Percentiles rank a stretch among this genome's conserved stretches.
Conservation (phyloP, 2,113 vertebrate genomes). For the Gallinago undulata region DNA sequence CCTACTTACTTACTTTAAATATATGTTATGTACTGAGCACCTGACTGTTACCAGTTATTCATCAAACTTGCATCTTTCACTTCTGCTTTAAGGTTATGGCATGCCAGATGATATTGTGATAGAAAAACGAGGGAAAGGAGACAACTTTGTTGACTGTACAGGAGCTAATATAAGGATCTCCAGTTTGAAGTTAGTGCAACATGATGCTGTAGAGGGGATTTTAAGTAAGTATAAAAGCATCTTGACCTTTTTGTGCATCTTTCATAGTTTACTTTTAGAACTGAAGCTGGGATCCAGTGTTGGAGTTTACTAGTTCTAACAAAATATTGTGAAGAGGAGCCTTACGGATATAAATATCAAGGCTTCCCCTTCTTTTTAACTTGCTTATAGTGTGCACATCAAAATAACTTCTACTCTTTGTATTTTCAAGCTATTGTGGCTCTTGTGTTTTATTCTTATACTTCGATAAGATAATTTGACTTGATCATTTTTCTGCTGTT, state of each 20-base stretch:
- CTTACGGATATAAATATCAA: not conserved
- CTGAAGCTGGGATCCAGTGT: not conserved
- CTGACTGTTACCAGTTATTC: not conserved
- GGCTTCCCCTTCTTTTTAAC: not conserved
- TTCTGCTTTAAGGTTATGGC: conserved; percentile 82
- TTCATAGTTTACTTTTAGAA: not conserved
- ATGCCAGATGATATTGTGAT: conserved; percentile 92
- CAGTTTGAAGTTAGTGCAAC: conserved; percentile 90
- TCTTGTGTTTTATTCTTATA: not conserved
- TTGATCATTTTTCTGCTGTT: not conserved
- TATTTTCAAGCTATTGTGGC: not conserved
- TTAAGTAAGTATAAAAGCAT: conserved; percentile 84
- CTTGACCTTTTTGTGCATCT: not conserved
- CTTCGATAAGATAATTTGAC: not conserved
- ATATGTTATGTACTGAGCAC: not conserved
- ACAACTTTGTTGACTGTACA: conserved; percentile 88
- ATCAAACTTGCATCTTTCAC: not conserved
- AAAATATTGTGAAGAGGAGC: not conserved
- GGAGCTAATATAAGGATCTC: conserved; percentile 84
- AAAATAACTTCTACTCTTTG: not conserved
- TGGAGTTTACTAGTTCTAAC: not conserved
- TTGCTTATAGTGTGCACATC: not conserved
- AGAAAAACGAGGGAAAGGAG: conserved; percentile 88
- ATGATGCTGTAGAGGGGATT: conserved; percentile 91
- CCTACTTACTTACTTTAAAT: not conserved